Percentiles rank a stretch among this genome's conserved stretches.
phyloP scores from a whole-genome alignment of 1,140 invertebrate species.

The Caenorhabditis remanei region DNA sequence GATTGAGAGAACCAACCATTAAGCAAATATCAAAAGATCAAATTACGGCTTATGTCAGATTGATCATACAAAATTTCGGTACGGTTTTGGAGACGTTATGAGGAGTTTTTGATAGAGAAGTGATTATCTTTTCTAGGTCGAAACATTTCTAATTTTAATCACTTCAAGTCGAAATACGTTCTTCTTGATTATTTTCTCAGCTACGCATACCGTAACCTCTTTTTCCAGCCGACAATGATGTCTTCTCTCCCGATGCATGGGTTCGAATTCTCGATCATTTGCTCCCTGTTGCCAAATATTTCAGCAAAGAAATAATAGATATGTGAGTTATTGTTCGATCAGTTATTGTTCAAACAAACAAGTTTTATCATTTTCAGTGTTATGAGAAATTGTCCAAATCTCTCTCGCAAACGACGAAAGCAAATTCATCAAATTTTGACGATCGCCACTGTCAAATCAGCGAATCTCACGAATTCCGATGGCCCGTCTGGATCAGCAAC shows the following conservation, averaged over 20 bases:
- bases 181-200: background rate
- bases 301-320: constrained; percentile 21
- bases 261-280: constrained; percentile 2
- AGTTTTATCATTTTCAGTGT: background rate
- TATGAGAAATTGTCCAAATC: constrained; percentile 25
- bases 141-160: too few species aligned
- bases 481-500: background rate
- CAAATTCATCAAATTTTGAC: constrained; percentile 13
- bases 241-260: constrained; percentile 32
- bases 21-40: background rate
- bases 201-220: background rate
- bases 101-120: background rate
- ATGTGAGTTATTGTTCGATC: background rate
- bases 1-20: background rate
- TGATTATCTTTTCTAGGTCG: too few species aligned
- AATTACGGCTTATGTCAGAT: background rate
- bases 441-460: background rate
- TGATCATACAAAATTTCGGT: background rate
- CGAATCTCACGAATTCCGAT: too few species aligned
- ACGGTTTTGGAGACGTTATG: background rate
- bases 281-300: constrained; percentile 2
- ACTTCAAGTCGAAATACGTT: too few species aligned
- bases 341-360: background rate
- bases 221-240: constrained; percentile 32
- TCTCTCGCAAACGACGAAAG: background rate